phyloP scores from a whole-genome alignment of 2,113 vertebrate species.

The Thermophis baileyi region DNA sequence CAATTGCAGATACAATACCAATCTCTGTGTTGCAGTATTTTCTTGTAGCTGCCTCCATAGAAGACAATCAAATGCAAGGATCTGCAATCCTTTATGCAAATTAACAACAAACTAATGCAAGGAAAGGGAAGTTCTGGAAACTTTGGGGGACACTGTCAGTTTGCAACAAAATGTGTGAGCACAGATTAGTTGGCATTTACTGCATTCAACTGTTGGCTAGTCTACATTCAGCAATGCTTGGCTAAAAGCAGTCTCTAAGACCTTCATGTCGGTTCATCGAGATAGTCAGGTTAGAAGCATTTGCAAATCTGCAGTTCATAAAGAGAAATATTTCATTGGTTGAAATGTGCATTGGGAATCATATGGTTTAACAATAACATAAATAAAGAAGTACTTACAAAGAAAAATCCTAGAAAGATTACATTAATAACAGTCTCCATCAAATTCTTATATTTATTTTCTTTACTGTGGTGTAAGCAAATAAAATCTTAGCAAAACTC shows the following conservation, averaged over 20 bases:
- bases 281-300: neutral
- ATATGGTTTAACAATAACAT: neutral
- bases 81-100: neutral
- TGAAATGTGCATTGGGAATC: neutral
- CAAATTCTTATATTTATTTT: neutral
- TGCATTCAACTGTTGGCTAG: neutral
- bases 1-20: neutral
- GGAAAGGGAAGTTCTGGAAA: neutral
- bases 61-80: neutral
- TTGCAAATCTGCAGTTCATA: neutral
- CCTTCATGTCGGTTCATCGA: neutral
- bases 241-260: neutral
- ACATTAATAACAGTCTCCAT: neutral
- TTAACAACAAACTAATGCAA: neutral
- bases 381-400: neutral
- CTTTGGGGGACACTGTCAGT: neutral
- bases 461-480: neutral
- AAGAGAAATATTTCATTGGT: neutral
- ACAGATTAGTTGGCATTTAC: neutral
- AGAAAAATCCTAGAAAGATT: neutral
- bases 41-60: neutral
- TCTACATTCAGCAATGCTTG: neutral
- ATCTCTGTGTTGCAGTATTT: neutral
- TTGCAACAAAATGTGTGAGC: neutral
- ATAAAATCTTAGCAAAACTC: neutral